phyloP scores from a whole-genome alignment of 2,888 invertebrate species.

The Drepanosiphum platanoidis region DNA sequence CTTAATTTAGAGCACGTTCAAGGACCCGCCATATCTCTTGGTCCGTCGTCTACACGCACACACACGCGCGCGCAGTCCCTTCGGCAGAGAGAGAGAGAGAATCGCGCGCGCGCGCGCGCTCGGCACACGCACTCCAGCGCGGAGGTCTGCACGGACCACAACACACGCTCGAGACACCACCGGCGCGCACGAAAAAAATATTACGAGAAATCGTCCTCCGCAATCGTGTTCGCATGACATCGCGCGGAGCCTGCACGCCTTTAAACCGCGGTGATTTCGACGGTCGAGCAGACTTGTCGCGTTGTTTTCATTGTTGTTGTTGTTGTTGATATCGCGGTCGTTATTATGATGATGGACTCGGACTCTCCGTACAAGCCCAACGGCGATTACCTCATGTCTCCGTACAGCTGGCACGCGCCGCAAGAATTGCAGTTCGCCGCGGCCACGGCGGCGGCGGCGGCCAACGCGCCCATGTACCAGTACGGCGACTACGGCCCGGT shows the following conservation, averaged over 20 bases:
- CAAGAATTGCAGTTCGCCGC: slow-evolving; percentile 49
- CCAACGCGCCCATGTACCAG: slow-evolving; percentile 30
- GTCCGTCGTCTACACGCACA: neutral
- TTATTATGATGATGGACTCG: slow-evolving; percentile 53
- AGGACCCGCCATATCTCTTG: slow-evolving; percentile 60
- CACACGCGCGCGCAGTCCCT: slow-evolving; percentile 5
- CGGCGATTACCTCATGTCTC: slow-evolving; percentile 52
- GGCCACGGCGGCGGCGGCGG: too few relatives aligned
- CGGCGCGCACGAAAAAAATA: neutral
- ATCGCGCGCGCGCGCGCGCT: neutral
- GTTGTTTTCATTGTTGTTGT: too few relatives aligned
- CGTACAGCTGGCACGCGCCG: slow-evolving; percentile 48
- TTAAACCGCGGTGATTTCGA: neutral
- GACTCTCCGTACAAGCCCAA: slow-evolving; percentile 56
- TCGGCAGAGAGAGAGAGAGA: neutral
- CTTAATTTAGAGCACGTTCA: slow-evolving; percentile 62
- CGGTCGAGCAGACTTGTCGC: neutral
- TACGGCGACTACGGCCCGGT: slow-evolving; percentile 52
- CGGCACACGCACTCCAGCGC: neutral
- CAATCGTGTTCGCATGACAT: neutral
- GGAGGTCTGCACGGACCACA: neutral
- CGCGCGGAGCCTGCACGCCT: neutral
- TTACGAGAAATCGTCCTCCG: too few relatives aligned
- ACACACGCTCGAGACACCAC: neutral
- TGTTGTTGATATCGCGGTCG: too few relatives aligned